Percentiles rank a stretch among this genome's conserved stretches.
Evolutionary conservation across 2,888 invertebrate genomes (phyloP).

Genomic region (Apamea monoglypha): DNA sequence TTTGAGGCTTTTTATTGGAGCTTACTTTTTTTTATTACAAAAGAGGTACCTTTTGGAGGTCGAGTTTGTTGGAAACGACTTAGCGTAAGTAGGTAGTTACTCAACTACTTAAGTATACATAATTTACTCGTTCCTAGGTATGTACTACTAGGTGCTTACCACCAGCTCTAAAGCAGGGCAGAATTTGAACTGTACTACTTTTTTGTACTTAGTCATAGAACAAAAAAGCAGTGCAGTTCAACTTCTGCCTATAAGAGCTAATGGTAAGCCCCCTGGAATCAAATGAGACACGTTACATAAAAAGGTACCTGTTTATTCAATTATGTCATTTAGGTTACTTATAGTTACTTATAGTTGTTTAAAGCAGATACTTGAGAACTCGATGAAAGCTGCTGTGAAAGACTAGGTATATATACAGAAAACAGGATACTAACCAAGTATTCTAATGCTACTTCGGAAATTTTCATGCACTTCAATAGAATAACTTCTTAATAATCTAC

Average conservation of each 20-base stretch:
- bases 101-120: not conserved
- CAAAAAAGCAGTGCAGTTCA: no score
- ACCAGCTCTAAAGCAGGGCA: no score
- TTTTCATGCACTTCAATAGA: not conserved
- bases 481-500: not conserved
- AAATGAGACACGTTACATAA: not conserved
- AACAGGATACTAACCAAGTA: not conserved
- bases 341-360: not conserved
- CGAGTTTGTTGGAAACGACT: slow-evolving; percentile 35
- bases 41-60: slow-evolving; percentile 38
- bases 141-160: no score
- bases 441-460: not conserved
- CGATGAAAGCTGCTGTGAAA: not conserved
- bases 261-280: no score
- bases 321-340: not conserved
- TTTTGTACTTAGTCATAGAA: no score
- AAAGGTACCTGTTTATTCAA: not conserved
- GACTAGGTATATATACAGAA: not conserved
- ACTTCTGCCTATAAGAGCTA: no score
- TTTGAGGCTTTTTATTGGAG: slow-evolving; percentile 35
- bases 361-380: not conserved
- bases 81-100: not conserved
- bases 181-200: no score
- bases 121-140: not conserved
- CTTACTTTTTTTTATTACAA: slow-evolving; percentile 40